Percentiles rank a stretch among this genome's conserved stretches.
phyloP scores from a whole-genome alignment of 2,797 vertebrate species.

The Pagetopsis macropterus region DNA sequence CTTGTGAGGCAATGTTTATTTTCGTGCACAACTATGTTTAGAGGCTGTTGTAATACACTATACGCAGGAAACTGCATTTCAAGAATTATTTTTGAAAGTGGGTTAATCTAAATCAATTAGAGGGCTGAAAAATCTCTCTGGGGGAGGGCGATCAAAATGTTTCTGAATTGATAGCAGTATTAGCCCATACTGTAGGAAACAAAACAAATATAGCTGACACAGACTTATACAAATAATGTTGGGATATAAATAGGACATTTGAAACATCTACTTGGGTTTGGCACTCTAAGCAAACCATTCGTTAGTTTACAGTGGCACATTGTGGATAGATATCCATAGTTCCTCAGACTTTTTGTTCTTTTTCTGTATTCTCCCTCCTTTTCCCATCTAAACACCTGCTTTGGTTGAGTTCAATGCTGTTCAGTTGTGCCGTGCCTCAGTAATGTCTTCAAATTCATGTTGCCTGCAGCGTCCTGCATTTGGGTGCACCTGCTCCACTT shows the following conservation, averaged over 20 bases:
- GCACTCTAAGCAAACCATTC: constrained; percentile 32
- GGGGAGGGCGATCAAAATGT: constrained; percentile 64
- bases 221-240: constrained; percentile 33
- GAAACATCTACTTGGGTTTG: neutral
- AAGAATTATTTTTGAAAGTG: constrained; percentile 66
- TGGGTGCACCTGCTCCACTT: no score
- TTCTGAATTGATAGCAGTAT: constrained; percentile 56
- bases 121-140: constrained; percentile 52
- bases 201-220: constrained; percentile 58
- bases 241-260: constrained; percentile 58
- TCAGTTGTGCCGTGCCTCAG: no score
- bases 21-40: constrained; percentile 15
- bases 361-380: no score
- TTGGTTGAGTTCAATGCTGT: no score
- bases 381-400: no score
- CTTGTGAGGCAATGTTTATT: constrained; percentile 16
- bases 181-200: constrained; percentile 40
- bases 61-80: constrained; percentile 50
- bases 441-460: no score
- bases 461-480: no score
- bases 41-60: constrained; percentile 23
- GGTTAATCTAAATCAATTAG: constrained; percentile 75
- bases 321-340: no score
- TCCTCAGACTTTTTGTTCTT: no score
- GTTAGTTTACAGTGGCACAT: constrained; percentile 3